Evolutionary conservation across 2,888 invertebrate species (phyloP).

Genomic region (Thelaira solivaga): DNA sequence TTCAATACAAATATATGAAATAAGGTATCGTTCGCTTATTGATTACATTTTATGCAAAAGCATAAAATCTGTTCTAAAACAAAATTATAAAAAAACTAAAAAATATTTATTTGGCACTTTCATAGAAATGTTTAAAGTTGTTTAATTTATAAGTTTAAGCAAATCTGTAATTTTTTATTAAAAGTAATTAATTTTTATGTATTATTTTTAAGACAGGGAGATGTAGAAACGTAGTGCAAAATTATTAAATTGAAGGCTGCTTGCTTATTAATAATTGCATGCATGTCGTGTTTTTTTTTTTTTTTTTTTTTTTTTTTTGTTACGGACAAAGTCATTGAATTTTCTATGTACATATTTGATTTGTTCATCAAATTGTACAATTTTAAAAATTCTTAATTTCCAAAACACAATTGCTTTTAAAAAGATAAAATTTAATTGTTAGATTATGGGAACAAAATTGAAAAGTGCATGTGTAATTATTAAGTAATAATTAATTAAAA

Average conservation of each 20-base stretch:
- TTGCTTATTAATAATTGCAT: slow-evolving; percentile 43
- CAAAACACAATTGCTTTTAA: slow-evolving; percentile 28
- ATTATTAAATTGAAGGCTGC: slow-evolving; percentile 23
- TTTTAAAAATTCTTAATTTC: neutral
- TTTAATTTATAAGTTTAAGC: too few species aligned
- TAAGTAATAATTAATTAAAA: neutral
- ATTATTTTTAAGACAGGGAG: neutral
- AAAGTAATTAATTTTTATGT: neutral
- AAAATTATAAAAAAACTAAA: too few species aligned
- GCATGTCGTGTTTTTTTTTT: slow-evolving; percentile 45
- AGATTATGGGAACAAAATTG: slow-evolving; percentile 15
- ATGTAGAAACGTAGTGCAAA: neutral
- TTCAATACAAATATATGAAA: too few species aligned
- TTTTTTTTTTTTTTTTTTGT: too few species aligned
- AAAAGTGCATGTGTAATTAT: neutral
- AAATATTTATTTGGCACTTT: too few species aligned
- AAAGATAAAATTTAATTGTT: slow-evolving; percentile 47
- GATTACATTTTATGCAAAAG: too few species aligned
- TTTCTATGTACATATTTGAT: slow-evolving; percentile 9
- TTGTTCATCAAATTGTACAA: too few species aligned
- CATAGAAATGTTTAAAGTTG: too few species aligned
- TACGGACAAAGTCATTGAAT: slow-evolving; percentile 50
- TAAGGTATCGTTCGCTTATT: too few species aligned
- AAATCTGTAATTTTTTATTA: neutral
- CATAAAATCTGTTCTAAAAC: too few species aligned